Percentiles rank a stretch among this genome's conserved stretches.
Conservation (phyloP, 2,888 invertebrate species). For the Clanis bilineata region DNA sequence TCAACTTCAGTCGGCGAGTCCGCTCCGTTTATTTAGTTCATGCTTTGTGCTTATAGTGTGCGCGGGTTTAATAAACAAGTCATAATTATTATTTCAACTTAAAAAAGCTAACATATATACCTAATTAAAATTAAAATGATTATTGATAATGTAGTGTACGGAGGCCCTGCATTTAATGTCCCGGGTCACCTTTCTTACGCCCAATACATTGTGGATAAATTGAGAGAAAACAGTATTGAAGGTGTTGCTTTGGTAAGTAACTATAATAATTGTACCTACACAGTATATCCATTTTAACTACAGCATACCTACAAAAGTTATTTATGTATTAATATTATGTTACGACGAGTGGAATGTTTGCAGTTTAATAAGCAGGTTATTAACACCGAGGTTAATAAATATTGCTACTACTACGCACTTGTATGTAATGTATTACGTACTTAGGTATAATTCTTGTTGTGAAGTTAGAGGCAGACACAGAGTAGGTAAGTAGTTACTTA, state of each 20-base stretch:
- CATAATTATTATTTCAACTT: not conserved
- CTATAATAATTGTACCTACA: no score
- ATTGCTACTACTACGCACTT: no score
- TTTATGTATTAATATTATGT: no score
- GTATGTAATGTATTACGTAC: no score
- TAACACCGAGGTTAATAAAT: no score
- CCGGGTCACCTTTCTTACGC: constrained; percentile 58
- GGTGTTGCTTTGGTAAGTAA: constrained; percentile 55
- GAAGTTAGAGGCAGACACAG: no score
- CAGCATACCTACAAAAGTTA: not conserved
- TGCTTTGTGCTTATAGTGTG: not conserved
- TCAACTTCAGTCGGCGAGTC: not conserved
- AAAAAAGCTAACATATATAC: not conserved
- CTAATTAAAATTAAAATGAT: constrained; percentile 37
- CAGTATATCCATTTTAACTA: not conserved
- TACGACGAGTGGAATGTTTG: no score
- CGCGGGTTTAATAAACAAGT: not conserved
- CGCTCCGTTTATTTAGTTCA: not conserved
- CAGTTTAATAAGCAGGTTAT: no score
- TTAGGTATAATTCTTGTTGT: no score
- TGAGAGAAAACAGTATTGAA: constrained; percentile 37
- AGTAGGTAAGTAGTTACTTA: no score
- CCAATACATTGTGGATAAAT: constrained; percentile 52
- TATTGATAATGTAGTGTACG: constrained; percentile 52
- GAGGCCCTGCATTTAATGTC: constrained; percentile 46